phyloP scores from a whole-genome alignment of 37 sponge, comb jelly and placozoan genomes.

The Dysidea cf. avara region DNA sequence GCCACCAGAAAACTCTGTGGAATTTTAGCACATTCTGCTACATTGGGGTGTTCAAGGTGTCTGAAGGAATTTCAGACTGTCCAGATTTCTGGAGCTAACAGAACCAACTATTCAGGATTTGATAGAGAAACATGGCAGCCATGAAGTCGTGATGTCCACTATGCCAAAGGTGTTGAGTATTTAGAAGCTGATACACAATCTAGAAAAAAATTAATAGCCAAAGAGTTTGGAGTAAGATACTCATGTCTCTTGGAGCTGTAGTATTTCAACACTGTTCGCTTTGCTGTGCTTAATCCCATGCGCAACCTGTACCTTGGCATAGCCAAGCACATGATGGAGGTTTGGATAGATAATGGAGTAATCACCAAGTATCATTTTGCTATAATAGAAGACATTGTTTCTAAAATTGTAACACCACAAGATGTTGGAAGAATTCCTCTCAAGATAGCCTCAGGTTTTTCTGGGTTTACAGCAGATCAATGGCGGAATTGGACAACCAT shows the following conservation, averaged over 20 bases:
- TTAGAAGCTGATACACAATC: conserved; percentile 11
- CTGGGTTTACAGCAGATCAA: conserved; percentile 66
- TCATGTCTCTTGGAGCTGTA: conserved; percentile 26
- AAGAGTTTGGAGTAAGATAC: conserved; percentile 25
- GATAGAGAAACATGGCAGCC: conserved; percentile 21
- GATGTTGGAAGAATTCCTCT: too few relatives aligned
- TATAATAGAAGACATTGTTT: conserved; percentile 24
- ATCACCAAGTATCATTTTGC: conserved; percentile 3
- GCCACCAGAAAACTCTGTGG: conserved; percentile 56
- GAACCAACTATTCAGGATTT: conserved; percentile 31
- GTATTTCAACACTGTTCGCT: conserved; percentile 28
- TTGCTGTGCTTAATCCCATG: conserved; percentile 38
- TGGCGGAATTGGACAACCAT: conserved; percentile 65
- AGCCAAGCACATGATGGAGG: conserved; percentile 21
- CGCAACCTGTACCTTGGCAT: conserved; percentile 46
- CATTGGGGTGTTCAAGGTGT: conserved; percentile 39
- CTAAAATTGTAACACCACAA: not conserved
- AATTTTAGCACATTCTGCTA: conserved; percentile 32
- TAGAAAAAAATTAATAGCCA: not conserved
- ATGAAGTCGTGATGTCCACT: conserved; percentile 21
- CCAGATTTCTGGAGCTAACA: conserved; percentile 21
- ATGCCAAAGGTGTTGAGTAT: not conserved
- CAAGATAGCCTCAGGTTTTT: not conserved
- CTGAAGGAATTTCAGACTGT: conserved; percentile 16
- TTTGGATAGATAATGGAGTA: conserved; percentile 24